Evolutionary conservation across 2,888 invertebrate genomes (phyloP), one percentile per base, ranked within the genome.

Genomic region (Cancer borealis): DNA sequence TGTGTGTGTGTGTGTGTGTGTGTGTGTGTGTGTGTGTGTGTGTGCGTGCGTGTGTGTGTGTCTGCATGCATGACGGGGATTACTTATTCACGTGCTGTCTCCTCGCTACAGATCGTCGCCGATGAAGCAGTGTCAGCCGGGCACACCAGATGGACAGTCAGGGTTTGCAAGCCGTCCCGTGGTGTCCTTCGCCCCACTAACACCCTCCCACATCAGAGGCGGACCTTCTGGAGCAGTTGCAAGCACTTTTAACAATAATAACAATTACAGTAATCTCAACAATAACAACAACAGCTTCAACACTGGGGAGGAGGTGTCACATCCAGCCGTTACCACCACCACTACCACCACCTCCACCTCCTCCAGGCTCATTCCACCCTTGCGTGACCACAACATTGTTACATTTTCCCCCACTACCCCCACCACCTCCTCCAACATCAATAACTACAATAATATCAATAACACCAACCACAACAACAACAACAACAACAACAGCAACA

Each of bases 91-190:
- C n/a, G 17, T 2, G 26, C 46, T 88, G 26, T n/a, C 10, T 73
- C 26, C 2, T 26, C 26, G 26, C 73, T 26, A 26, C 94, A 94
- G 94, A 60, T 47, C 92, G 12, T 94, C 94, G 45, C 94, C 94
- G 12, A 89, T 90, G 84, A 94, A 94, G 87, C 94, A 92, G 47
- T 46, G 84, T 2, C 88, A 91, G 46, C 21, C 66, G 8, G 54
- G 49, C 73, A 92, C 88, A 21, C 49, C 93, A 21, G 88, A 91
- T 66, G 89, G 89, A 12, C 88, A 88, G 30, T 87, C 87, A 46
- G 90, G 30, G 54, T 73, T 93, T 89, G 49, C 92, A 21, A 45
- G 39, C 96, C 96, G 45, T 96, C 96, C 79, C 96, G 96, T 21
- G 21, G 94, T 94, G 60, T 92, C 94, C 30, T 94, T 94, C 30